A percentile compares a stretch with the other conserved stretches of the same genome.
These are phyloP conservation scores for Oryzias sinensis DNA, from an alignment of 2,797 vertebrate species.

Conservation along the genomic window DNA sequence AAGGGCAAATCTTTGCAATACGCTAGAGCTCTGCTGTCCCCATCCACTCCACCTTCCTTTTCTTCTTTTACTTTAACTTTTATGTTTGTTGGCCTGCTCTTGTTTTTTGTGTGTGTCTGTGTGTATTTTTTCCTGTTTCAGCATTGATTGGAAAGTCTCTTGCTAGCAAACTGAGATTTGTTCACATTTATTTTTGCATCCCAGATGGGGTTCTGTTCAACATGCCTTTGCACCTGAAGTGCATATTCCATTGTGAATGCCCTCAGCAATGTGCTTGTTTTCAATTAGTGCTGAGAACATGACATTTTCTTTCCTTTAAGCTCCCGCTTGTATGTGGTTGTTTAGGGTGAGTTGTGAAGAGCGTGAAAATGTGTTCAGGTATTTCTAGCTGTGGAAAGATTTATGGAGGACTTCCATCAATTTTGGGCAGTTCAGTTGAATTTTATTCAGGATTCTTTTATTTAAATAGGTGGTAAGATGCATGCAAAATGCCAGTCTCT, in stretches of 20 bases:
- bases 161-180: conserved; percentile 65
- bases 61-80: conserved; percentile 54
- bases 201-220: conserved; percentile 38
- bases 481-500: too few species aligned
- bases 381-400: conserved; percentile 10
- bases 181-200: conserved; percentile 52
- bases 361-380: conserved; percentile 19
- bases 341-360: conserved; percentile 1
- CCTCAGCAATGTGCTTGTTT: conserved; percentile 50
- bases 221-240: conserved; percentile 49
- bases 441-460: too few species aligned
- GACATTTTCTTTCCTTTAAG: conserved; percentile 45
- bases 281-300: conserved; percentile 49
- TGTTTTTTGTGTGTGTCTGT: conserved; percentile 48
- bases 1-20: conserved; percentile 12
- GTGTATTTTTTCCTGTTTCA: conserved; percentile 26
- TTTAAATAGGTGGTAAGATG: too few species aligned
- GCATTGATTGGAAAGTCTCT: conserved; percentile 56
- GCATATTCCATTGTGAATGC: conserved; percentile 42
- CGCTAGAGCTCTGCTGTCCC: conserved; percentile 9
- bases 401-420: not conserved
- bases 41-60: conserved; percentile 16
- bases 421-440: too few species aligned
- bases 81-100: conserved; percentile 53
- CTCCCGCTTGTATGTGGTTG: conserved; percentile 5